These are phyloP conservation scores for Ophiodon elongatus DNA, from an alignment of 2,113 vertebrate species.

Conservation along the genomic window DNA sequence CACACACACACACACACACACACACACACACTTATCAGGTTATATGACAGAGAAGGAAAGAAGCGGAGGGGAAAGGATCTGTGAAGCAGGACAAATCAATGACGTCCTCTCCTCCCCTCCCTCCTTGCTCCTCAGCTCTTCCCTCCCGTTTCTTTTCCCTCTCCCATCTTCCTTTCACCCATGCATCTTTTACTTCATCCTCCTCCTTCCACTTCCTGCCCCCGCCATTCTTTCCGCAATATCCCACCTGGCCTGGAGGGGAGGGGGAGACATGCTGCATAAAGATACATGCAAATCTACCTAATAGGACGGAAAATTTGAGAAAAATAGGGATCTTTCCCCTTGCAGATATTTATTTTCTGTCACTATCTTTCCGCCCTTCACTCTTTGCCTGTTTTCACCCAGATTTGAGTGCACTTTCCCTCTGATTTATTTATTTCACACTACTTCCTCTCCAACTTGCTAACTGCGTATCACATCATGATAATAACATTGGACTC, in stretches of 20 bases:
- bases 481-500: conserved; percentile 28
- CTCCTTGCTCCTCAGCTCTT: not conserved
- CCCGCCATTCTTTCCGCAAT: conserved; percentile 23
- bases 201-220: conserved; percentile 23
- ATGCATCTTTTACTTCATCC: conserved; percentile 28
- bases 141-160: conserved; percentile 7
- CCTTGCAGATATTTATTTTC: conserved; percentile 53
- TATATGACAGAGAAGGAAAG: conserved; percentile 20
- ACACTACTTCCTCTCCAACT: conserved; percentile 18
- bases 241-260: conserved; percentile 51
- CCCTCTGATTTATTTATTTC: conserved; percentile 30
- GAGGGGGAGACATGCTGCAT: conserved; percentile 47
- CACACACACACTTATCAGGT: conserved; percentile 23
- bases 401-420: conserved; percentile 15
- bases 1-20: conserved; percentile 11
- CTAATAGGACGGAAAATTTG: conserved; percentile 67
- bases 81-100: conserved; percentile 60
- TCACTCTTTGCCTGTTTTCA: conserved; percentile 25
- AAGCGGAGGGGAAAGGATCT: conserved; percentile 17
- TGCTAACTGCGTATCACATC: not conserved
- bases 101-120: conserved; percentile 19
- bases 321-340: conserved; percentile 44
- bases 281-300: conserved; percentile 68
- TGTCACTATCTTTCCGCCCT: conserved; percentile 29
- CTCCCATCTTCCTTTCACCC: conserved; percentile 8